These are phyloP conservation scores for Latrodectus hesperus DNA, from an alignment of 2,888 invertebrate species.

Conservation along the genomic window DNA sequence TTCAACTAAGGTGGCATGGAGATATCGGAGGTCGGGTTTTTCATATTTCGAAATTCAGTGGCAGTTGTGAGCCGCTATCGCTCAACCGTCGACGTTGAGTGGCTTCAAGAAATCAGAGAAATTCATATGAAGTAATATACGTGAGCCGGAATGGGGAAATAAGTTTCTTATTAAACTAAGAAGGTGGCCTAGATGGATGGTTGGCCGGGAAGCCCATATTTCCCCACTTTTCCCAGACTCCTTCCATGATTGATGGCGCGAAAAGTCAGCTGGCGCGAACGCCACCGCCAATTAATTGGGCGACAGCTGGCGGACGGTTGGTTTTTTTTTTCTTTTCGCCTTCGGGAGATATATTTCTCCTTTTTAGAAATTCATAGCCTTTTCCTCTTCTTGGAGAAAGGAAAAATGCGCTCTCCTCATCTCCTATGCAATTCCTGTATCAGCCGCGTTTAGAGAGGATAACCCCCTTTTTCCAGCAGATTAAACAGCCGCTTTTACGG, in stretches of 20 bases:
- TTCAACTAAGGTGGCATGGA: too few species aligned
- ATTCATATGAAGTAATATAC: slow-evolving; percentile 26
- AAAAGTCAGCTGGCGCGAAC: slow-evolving; percentile 64
- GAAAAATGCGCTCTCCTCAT: slow-evolving; percentile 14
- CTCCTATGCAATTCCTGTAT: slow-evolving; percentile 12
- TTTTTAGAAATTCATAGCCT: slow-evolving; percentile 63
- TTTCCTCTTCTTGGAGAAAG: not conserved
- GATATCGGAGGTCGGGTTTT: too few species aligned
- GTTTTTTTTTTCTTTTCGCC: slow-evolving; percentile 30
- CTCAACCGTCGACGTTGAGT: slow-evolving; percentile 8
- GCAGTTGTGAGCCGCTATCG: not conserved
- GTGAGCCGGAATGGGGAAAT: slow-evolving; percentile 2
- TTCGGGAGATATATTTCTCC: slow-evolving; percentile 12
- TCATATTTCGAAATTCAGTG: too few species aligned
- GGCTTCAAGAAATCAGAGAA: slow-evolving; percentile 22
- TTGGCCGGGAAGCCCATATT: slow-evolving; percentile 11
- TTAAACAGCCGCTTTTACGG: not conserved
- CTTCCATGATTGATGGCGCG: slow-evolving; percentile 58
- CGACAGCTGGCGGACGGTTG: slow-evolving; percentile 48
- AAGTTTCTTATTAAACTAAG: slow-evolving; percentile 63
- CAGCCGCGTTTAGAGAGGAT: not conserved
- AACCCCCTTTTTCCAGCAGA: not conserved
- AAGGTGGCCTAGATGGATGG: slow-evolving; percentile 33
- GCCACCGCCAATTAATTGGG: slow-evolving; percentile 68
- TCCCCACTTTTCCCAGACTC: slow-evolving; percentile 26